Evolutionary conservation across 2,888 invertebrate species (phyloP), one percentile per base, ranked within the genome.

Genomic region (Tolmerus cingulatus): DNA sequence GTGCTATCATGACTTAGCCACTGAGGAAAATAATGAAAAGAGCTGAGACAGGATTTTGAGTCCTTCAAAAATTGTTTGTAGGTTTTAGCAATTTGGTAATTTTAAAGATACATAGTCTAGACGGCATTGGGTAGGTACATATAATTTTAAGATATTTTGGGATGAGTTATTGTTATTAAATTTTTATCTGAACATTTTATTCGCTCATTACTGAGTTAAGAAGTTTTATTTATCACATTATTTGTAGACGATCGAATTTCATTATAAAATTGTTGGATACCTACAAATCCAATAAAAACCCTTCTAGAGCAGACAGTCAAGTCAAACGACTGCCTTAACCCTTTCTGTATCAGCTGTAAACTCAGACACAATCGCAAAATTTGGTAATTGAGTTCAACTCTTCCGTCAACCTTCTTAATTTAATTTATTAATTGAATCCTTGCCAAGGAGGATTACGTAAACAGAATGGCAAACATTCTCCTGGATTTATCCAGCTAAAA

Each of bases 371-470:
- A 85, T 85, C 19, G 74, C 46, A 74, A 84, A 85, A 57, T 85
- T 57, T 74, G 46, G 43, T 85, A 85, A 77, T 86, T 77, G 77
- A 77, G 77, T 86, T 86, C 78, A 78, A 79, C 87, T 87, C 46
- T 77, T 74, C 78, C 37, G 87, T 79, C 87, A 79, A 87, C 85
- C 85, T 78, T 79, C 86, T 81, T 86, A 86, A 87, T 86, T 87
- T 86, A 87, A 87, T 87, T 87, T 86, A 87, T 87, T 87, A 87
- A 87, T 87, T 87, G 86, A 87, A 87, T 87, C 87, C 86, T 81
- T 87, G 76, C 82, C 81, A 51, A 43, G 81, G 81, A 79, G 57
- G 87, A 81, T 86, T 87, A 81, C 87, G 81, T 76, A 81, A 87
- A 86, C 86, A 82, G 86, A 86, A 87, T 87, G 34, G 86, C 86